phyloP scores from a whole-genome alignment of 2,888 invertebrate genomes.

The Heliconius hortense region DNA sequence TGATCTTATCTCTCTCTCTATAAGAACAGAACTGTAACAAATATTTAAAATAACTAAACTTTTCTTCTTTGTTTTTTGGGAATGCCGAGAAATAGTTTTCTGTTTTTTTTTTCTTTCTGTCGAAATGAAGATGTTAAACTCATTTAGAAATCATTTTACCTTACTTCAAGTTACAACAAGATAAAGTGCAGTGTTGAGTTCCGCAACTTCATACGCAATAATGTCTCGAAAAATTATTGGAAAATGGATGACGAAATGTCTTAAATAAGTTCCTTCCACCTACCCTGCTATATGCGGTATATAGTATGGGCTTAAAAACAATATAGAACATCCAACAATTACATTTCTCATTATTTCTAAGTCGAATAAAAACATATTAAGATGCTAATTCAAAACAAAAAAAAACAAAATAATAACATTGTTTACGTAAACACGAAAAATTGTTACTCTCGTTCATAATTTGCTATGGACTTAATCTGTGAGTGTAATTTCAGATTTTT shows the following conservation, averaged over 20 bases:
- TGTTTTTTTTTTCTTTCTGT: no score
- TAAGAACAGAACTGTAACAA: background rate
- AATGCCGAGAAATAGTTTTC: no score
- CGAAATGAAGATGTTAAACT: no score
- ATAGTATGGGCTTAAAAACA: background rate
- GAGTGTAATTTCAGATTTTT: conserved; percentile 2
- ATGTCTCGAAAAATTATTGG: background rate
- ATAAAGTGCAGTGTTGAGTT: background rate
- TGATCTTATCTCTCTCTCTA: background rate
- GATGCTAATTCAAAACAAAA: conserved; percentile 12
- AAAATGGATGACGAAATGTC: no score
- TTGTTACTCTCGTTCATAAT: conserved; percentile 10
- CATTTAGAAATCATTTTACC: no score
- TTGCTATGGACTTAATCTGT: conserved; percentile 19
- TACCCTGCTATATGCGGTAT: background rate
- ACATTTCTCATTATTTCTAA: conserved; percentile 1
- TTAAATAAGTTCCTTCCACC: background rate
- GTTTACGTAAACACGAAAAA: conserved; percentile 15
- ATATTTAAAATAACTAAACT: no score
- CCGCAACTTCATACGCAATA: background rate
- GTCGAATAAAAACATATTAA: background rate
- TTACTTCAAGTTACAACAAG: no score
- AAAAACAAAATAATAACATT: conserved; percentile 4
- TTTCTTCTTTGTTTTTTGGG: no score
- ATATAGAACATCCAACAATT: background rate